phyloP scores from a whole-genome alignment of 64 coral and sea anemone genomes.

The Acropora tenuis region DNA sequence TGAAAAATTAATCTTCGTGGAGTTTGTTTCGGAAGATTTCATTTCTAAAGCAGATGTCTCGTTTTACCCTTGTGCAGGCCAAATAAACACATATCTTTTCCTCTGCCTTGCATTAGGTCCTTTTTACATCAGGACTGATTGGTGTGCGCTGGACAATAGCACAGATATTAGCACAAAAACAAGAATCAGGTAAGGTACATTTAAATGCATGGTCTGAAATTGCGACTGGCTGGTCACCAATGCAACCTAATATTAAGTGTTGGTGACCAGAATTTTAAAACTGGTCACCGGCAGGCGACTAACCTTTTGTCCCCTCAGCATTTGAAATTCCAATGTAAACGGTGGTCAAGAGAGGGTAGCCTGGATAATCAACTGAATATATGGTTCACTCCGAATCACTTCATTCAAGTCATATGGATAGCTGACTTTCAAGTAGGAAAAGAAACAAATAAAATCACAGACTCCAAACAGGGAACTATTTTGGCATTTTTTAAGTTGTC shows the following conservation, averaged over 20 bases:
- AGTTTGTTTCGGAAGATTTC: no score
- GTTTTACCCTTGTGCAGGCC: no score
- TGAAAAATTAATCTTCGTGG: no score
- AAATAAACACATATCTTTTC: no score
- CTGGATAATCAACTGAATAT: constrained; percentile 23
- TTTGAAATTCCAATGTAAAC: not conserved
- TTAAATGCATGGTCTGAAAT: no score
- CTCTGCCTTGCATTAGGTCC: constrained; percentile 25
- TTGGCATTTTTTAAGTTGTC: constrained; percentile 49
- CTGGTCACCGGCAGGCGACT: no score
- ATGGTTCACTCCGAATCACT: constrained; percentile 42
- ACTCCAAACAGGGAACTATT: constrained; percentile 42
- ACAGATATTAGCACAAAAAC: constrained; percentile 92
- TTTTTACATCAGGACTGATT: constrained; percentile 87
- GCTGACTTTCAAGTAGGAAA: not conserved
- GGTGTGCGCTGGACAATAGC: constrained; percentile 91
- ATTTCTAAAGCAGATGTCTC: no score
- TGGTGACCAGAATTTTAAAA: no score
- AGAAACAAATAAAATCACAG: constrained; percentile 34
- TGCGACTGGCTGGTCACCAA: no score
- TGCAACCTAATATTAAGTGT: no score
- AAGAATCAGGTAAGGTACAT: constrained; percentile 70
- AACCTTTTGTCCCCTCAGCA: no score
- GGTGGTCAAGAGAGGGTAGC: constrained; percentile 31
- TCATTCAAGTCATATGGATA: constrained; percentile 31